Evolutionary conservation across 2,888 invertebrate genomes (phyloP).

Genomic region (Noctua janthe): DNA sequence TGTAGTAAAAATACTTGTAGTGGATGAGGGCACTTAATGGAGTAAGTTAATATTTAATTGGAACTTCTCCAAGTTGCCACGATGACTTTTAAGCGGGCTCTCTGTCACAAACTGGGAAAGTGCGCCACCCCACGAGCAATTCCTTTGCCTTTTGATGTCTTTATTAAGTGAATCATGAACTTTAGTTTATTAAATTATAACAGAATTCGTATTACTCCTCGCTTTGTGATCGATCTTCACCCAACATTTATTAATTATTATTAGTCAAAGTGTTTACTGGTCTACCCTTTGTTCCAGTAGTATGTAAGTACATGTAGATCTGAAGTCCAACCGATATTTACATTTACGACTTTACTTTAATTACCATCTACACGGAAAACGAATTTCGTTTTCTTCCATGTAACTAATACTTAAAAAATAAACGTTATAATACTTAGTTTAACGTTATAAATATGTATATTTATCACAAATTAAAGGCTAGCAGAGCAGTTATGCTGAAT

Average conservation of each 20-base stretch:
- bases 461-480: neutral
- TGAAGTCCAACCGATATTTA: neutral
- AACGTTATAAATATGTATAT: neutral
- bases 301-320: neutral
- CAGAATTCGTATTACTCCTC: constrained; percentile 63
- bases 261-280: constrained; percentile 14
- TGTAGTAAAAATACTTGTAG: constrained; percentile 54
- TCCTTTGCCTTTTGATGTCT: constrained; percentile 72
- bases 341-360: neutral
- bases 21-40: constrained; percentile 60
- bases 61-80: constrained; percentile 67
- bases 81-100: constrained; percentile 69
- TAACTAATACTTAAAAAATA: neutral
- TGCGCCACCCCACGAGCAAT: constrained; percentile 66
- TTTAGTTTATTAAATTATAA: constrained; percentile 69
- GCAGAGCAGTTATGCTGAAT: neutral
- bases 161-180: constrained; percentile 72
- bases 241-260: constrained; percentile 60
- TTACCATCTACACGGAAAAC: no score
- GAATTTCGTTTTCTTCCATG: no score
- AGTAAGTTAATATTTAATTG: constrained; percentile 72
- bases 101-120: constrained; percentile 66
- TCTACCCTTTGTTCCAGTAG: neutral
- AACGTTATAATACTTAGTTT: no score
- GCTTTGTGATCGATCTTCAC: constrained; percentile 61